These are phyloP conservation scores for Automeris io DNA, from an alignment of 2,888 invertebrate genomes.

Conservation along the genomic window DNA sequence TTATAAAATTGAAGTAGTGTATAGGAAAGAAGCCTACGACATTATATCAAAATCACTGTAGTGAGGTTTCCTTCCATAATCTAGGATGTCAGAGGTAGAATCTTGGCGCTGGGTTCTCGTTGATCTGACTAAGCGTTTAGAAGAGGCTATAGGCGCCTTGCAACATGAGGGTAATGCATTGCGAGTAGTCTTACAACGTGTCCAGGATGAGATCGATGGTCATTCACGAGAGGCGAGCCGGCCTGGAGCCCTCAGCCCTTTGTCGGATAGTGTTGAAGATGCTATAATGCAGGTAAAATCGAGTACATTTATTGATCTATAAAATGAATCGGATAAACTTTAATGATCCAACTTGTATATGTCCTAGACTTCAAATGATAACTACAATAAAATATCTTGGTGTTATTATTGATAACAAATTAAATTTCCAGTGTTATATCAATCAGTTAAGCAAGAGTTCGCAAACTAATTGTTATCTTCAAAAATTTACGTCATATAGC, in stretches of 20 bases:
- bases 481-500: too few relatives aligned
- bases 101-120: constrained; percentile 65
- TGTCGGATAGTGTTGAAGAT: constrained; percentile 49
- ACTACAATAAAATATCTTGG: too few relatives aligned
- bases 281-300: constrained; percentile 44
- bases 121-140: constrained; percentile 50
- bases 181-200: constrained; percentile 42
- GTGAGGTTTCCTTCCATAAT: constrained; percentile 13
- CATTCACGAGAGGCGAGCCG: constrained; percentile 32
- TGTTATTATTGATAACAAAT: too few relatives aligned
- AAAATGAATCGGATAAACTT: too few relatives aligned
- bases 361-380: too few relatives aligned
- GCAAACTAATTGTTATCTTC: too few relatives aligned
- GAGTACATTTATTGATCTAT: background rate
- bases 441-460: too few relatives aligned
- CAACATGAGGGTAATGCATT: constrained; percentile 53
- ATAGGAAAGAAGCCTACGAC: too few relatives aligned
- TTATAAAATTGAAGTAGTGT: too few relatives aligned
- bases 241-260: constrained; percentile 49
- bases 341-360: too few relatives aligned
- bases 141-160: constrained; percentile 40
- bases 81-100: constrained; percentile 52
- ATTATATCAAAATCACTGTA: background rate
- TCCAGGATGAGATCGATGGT: constrained; percentile 40
- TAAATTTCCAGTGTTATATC: too few relatives aligned